These are phyloP conservation scores for Diphyllodes magnificus DNA, from an alignment of 2,113 vertebrate species.

Conservation along the genomic window DNA sequence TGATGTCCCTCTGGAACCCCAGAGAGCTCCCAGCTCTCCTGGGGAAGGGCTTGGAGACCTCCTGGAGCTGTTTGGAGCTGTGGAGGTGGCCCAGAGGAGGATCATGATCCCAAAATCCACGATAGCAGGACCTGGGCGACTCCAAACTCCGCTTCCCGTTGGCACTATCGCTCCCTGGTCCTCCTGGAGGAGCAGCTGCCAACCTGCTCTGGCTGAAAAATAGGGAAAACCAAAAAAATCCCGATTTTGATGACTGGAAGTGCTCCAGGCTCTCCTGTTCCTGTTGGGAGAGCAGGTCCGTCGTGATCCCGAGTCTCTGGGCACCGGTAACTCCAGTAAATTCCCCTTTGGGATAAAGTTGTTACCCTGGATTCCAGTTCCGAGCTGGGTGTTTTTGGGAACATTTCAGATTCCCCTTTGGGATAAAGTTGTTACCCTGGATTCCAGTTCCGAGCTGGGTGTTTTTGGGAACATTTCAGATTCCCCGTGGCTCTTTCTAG, in stretches of 20 bases:
- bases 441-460: background rate
- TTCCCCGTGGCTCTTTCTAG: background rate
- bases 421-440: background rate
- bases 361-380: background rate
- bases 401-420: conserved; percentile 3
- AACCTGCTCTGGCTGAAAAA: background rate
- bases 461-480: conserved; percentile 10
- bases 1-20: background rate
- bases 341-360: background rate
- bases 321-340: background rate
- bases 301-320: background rate
- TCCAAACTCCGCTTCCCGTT: rapidly evolving
- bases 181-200: background rate
- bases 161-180: rapidly evolving
- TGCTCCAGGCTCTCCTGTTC: background rate
- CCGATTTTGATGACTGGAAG: background rate
- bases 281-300: background rate
- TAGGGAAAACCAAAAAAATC: background rate
- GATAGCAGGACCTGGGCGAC: rapidly evolving
- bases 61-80: background rate
- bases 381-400: background rate
- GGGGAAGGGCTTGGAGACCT: background rate
- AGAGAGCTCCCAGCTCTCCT: background rate
- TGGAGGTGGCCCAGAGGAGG: background rate
- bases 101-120: background rate